These are phyloP conservation scores for Pristionchus maxplancki DNA, from an alignment of 2,888 invertebrate genomes.

Conservation along the genomic window DNA sequence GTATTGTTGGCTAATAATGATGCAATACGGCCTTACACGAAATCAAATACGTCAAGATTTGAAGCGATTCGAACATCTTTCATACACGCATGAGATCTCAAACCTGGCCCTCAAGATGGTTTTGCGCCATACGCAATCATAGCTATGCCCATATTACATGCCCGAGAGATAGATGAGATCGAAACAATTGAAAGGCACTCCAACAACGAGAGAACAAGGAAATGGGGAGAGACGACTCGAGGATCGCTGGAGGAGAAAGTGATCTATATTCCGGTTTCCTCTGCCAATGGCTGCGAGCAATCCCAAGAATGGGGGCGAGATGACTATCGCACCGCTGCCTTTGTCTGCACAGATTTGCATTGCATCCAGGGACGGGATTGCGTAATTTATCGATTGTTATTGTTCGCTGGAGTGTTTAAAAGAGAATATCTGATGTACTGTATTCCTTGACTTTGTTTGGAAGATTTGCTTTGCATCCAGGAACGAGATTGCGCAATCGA, in stretches of 20 bases:
- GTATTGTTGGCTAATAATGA: too few relatives aligned
- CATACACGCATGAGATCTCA: too few relatives aligned
- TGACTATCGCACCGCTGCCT: background rate
- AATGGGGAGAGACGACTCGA: background rate
- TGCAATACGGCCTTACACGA: too few relatives aligned
- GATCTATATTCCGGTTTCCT: background rate
- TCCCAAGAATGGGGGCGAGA: conserved; percentile 19
- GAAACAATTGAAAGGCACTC: background rate
- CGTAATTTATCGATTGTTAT: too few relatives aligned
- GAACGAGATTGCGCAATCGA: too few relatives aligned
- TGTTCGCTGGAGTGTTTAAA: too few relatives aligned
- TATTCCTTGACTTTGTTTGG: too few relatives aligned
- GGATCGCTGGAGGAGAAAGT: background rate
- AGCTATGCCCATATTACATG: background rate
- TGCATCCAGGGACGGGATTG: background rate
- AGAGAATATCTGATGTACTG: too few relatives aligned
- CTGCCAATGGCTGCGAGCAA: background rate
- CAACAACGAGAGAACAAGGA: background rate
- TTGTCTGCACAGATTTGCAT: background rate
- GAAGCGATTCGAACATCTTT: too few relatives aligned
- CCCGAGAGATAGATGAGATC: background rate
- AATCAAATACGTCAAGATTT: too few relatives aligned
- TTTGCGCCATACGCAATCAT: background rate
- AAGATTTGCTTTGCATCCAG: too few relatives aligned
- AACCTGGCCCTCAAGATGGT: too few relatives aligned